Base-by-base conservation (phyloP, 1,140 invertebrate genomes). In the Caenorhabditis tropicalis region DNA sequence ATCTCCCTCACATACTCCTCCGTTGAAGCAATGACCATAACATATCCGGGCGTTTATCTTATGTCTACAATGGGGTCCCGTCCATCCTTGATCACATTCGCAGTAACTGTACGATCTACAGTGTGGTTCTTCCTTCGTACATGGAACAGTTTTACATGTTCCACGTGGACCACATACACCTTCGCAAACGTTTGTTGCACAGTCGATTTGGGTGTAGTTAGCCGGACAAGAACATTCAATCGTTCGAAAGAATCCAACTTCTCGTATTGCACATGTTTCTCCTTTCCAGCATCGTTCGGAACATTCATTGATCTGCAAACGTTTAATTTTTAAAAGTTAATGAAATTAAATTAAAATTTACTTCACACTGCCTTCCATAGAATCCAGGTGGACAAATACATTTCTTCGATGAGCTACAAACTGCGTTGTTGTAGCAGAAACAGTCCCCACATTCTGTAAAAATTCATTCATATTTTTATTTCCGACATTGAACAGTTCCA, bases 351-450 rank as follows among this genome's bases (percentile, higher is more conserved):
- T 36, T 29, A 9, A 24, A 12, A 19, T 36, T 74, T 5, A 74
- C 65, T n/a, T 74, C 65, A 43, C 65, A 74, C n/a, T 74, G 65
- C 21, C 65, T 74, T 74, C 65, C 65, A 31, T 74, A 74, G n/a
- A 74, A 74, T n/a, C 65, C 65, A 43, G 65, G 65, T 46, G 65
- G 65, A 74, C 65, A 74, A 27, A 74, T 46, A n/a, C 65, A 74
- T n/a, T 12, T 74, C 15, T 74, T 74, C 36, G 7, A 10, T 9
- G 65, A 2, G 15, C 65, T 74, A 36, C 65, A 74, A 9, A 9
- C 65, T 0, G 65, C 65, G 10, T 74, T 74, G 36, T 74, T 74
- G 36, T 74, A 74, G n/a, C 65, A 74, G 36, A 74, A 74, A 31
- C 43, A 74, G 15, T 74, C 65, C 12, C 65, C 65, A 19, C 65